A percentile compares a stretch with the other conserved stretches of the same genome.
Evolutionary conservation across 2,797 vertebrate genomes (phyloP).

Genomic region (Morelia viridis): DNA sequence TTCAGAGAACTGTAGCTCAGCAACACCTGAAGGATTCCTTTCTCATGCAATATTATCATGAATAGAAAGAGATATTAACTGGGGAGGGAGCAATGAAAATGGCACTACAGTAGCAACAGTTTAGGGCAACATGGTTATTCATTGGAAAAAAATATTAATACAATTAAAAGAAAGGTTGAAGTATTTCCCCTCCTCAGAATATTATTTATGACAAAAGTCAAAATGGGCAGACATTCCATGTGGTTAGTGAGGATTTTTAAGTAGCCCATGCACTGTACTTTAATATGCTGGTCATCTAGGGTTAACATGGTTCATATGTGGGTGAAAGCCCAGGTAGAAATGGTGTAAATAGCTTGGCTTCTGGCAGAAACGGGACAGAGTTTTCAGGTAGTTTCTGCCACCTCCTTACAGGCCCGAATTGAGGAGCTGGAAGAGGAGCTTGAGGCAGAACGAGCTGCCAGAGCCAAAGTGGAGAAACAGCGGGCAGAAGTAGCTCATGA

Average conservation of each 20-base stretch:
- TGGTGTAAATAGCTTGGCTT: neutral
- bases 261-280: neutral
- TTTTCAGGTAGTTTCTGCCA: neutral
- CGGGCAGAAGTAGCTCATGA: slow-evolving; percentile 83
- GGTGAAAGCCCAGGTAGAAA: neutral
- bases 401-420: slow-evolving; percentile 79
- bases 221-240: neutral
- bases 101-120: neutral
- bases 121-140: neutral
- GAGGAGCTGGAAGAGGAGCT: slow-evolving; percentile 95
- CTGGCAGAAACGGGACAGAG: neutral
- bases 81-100: neutral
- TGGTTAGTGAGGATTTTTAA: neutral
- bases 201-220: neutral
- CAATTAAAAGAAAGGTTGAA: neutral
- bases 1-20: neutral
- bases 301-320: neutral
- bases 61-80: neutral
- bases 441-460: slow-evolving; percentile 83
- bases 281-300: neutral
- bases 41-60: neutral
- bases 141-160: neutral
- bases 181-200: neutral
- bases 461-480: slow-evolving; percentile 92
- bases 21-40: neutral